phyloP scores from a whole-genome alignment of 2,888 invertebrate genomes.

The Alloplasta piceator region DNA sequence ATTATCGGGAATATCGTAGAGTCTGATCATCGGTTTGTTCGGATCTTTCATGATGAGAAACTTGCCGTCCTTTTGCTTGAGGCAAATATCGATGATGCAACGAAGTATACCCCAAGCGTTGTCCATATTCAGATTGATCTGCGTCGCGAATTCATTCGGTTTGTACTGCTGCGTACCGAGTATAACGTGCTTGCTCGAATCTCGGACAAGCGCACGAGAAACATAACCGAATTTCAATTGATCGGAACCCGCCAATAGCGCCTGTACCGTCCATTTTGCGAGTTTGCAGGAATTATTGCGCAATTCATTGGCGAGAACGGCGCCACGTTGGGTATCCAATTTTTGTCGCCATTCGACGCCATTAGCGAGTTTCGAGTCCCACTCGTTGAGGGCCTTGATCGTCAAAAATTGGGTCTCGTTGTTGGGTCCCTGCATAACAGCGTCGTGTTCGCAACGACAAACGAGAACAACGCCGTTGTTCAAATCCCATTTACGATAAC shows the following conservation, averaged over 20 bases:
- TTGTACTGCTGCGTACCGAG: slow-evolving; percentile 99
- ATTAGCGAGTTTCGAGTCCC: slow-evolving; percentile 98
- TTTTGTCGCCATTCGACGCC: slow-evolving; percentile 99
- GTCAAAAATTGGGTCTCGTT: slow-evolving; percentile 96
- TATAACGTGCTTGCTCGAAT: slow-evolving; percentile 98
- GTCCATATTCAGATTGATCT: slow-evolving; percentile 99
- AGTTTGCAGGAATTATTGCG: slow-evolving; percentile 99
- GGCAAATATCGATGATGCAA: slow-evolving; percentile 98
- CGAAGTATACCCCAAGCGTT: slow-evolving; percentile 99
- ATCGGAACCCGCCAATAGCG: slow-evolving; percentile 97
- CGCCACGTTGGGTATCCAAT: slow-evolving; percentile 98
- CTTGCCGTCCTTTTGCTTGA: slow-evolving; percentile 98
- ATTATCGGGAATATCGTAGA: slow-evolving; percentile 99
- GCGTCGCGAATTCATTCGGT: slow-evolving; percentile 98
- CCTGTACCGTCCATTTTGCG: slow-evolving; percentile 99
- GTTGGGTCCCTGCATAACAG: slow-evolving; percentile 93
- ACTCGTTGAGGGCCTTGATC: slow-evolving; percentile 99
- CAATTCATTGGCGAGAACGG: slow-evolving; percentile 98
- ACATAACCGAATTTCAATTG: slow-evolving; percentile 99
- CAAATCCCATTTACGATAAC: slow-evolving; percentile 98
- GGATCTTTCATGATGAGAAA: slow-evolving; percentile 99
- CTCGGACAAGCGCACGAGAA: slow-evolving; percentile 96
- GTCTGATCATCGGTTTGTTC: slow-evolving; percentile 98
- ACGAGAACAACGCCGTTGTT: slow-evolving; percentile 96
- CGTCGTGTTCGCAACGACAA: slow-evolving; percentile 98